These are phyloP conservation scores for Tubiluchus corallicola DNA, from an alignment of 2,888 invertebrate species.

Conservation along the genomic window DNA sequence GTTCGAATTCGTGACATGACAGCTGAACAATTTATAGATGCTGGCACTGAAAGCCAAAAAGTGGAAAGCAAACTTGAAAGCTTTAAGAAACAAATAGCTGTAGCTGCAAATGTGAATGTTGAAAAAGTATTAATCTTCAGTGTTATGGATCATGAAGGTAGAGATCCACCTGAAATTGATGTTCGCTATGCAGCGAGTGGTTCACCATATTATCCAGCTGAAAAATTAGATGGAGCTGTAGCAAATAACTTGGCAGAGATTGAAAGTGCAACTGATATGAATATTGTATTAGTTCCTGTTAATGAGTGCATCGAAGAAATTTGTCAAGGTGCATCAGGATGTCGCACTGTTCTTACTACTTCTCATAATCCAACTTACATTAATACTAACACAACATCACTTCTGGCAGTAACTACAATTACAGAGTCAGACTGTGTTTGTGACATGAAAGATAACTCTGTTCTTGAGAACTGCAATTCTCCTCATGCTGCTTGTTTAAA, in stretches of 20 bases:
- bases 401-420: conserved; percentile 86
- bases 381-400: conserved; percentile 85
- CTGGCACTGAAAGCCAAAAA: conserved; percentile 5
- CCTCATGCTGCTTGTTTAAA: conserved; percentile 95
- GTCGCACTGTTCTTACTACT: conserved; percentile 71
- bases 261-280: too few relatives aligned
- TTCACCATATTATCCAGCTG: conserved; percentile 86
- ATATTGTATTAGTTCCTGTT: conserved; percentile 4
- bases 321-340: conserved; percentile 92
- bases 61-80: conserved; percentile 70
- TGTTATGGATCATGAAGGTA: conserved; percentile 68
- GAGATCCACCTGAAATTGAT: conserved; percentile 71
- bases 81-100: conserved; percentile 70
- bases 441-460: conserved; percentile 75
- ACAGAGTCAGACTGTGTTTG: conserved; percentile 82
- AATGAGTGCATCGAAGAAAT: too few relatives aligned
- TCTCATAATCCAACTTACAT: conserved; percentile 71
- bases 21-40: conserved; percentile 75
- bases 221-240: conserved; percentile 79
- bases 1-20: conserved; percentile 70
- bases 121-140: conserved; percentile 92
- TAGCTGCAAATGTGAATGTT: too few relatives aligned
- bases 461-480: conserved; percentile 67
- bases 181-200: conserved; percentile 85
- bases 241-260: conserved; percentile 73